Base-by-base conservation (phyloP, 92 coral and sea anemone genomes). In the Phymanthus crucifer region DNA sequence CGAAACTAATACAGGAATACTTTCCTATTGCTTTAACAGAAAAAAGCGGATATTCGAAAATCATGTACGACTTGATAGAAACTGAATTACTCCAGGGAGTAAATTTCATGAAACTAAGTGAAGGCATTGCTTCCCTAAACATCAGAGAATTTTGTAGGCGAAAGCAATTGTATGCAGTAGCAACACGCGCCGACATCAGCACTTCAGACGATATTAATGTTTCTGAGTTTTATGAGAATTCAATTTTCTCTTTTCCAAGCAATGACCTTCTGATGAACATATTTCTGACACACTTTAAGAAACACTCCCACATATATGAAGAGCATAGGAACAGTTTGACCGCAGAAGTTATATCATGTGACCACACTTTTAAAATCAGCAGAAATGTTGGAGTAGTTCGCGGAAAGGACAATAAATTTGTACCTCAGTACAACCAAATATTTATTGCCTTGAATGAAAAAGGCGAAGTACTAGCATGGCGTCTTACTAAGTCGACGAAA, bases 41-140 rank as follows among this genome's bases (percentile, higher is more conserved):
- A 35, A 32, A 75, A 79, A 88, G 88, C 71, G 91, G 85, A 43
- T 88, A 81, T 29, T 21, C 91, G 12, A 83, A 83, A 66, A 29
- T 11, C n/a, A 34, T 79, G 18, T 14, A 50, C 23, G 40, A 32
- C 18, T 88, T 27, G 10, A 40, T 83, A 23, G 80, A 78, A 46
- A 83, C 75, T 40, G 46, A 76, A 29, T 13, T 79, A 6, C 17
- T 32, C 0, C 76, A 72, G 29, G 91, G 87, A 40, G 66, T 74
- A 54, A 83, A 78, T 76, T 87, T 87, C 32, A n/a, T 83, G 43
- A 74, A 56, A 56, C 74, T 83, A 27, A 83, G 88, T 56, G 91
- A 87, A 70, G 79, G 76, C 14, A 18, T 87, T 23, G 87, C 87
- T 24, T 50, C 76, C 32, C 45, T 87, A 10, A 78, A 83, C 17